Base-by-base conservation (phyloP, 1,140 invertebrate genomes). In the Archegozetes longisetosus region DNA sequence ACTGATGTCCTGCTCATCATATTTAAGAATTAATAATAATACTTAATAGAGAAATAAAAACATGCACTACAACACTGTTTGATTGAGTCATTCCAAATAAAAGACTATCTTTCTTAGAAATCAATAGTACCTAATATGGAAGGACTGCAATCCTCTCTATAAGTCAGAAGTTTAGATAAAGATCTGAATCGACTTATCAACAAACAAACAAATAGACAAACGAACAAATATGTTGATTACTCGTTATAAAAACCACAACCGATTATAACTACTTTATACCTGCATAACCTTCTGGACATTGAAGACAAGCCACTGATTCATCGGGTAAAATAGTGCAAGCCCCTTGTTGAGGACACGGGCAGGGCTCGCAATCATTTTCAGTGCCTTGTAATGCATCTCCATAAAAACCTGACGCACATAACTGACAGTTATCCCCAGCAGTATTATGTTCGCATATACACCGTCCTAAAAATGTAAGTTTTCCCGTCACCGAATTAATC, bases 391-490 rank as follows among this genome's bases (percentile, higher is more conserved):
- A 73, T 1, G 95, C 86, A 72, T 97, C 89, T 24, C 95, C 94
- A 71, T 97, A 98, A 75, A 80, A 98, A 56, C 94, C 94, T 63
- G 84, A 79, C 17, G 83, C 83, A 73, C 95, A 98, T 0, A 84
- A 76, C 66, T 97, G 90, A 70, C 94, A 98, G 69, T 93, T 93
- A 55, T 88, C 85, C 12, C 96, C 95, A 24, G 83, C 84, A 0
- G 96, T 98, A 68, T 98, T 94, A 72, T 98, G 84, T 65, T 92
- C 82, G 70, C 96, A 98, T 67, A 94, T 94, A 76, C 94, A 98
- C 60, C 85, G 81, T 56, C 93, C 87, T 85, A 65, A 40, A 40
- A 40, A 40, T 40, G 32, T 40, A 40, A 40, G 17, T 40, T n/a
- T 40, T 40, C 32, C 6, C 17, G 17, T 40, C 17, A 40, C 6